phyloP scores from a whole-genome alignment of 1,140 invertebrate species.

The Babylonia areolata region DNA sequence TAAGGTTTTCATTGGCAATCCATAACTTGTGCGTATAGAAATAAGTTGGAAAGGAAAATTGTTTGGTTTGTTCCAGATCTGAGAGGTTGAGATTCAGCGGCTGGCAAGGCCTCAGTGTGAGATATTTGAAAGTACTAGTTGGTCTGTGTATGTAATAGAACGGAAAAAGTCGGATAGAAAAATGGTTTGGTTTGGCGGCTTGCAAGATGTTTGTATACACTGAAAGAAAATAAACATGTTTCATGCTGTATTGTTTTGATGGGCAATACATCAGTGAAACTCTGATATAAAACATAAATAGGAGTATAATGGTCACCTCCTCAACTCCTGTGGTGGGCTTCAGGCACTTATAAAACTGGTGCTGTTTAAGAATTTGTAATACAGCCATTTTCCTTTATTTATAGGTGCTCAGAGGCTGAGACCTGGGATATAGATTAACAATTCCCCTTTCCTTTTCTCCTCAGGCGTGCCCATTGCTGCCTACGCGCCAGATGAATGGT shows the following conservation, averaged over 20 bases:
- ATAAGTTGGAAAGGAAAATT: background rate
- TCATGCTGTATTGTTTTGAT: no score
- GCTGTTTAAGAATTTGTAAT: background rate
- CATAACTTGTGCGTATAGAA: no score
- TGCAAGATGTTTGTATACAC: no score
- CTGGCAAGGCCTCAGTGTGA: background rate
- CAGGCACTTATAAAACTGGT: no score
- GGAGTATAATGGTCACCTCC: no score
- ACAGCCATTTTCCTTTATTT: background rate
- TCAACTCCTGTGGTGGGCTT: no score
- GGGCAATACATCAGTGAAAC: background rate
- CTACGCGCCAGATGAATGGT: background rate
- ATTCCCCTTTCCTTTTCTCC: constrained; percentile 27
- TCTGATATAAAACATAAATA: background rate
- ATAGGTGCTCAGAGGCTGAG: background rate
- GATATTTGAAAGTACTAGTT: no score
- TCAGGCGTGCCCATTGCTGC: constrained; percentile 2
- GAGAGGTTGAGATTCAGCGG: background rate
- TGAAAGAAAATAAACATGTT: no score
- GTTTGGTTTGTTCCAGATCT: background rate
- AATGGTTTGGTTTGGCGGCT: no score
- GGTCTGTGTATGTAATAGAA: no score
- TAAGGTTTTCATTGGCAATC: background rate
- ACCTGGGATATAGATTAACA: background rate
- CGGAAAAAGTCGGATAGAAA: no score